These are phyloP conservation scores for Lynx canadensis DNA, from an alignment of 2,113 vertebrate species.

Conservation along the genomic window DNA sequence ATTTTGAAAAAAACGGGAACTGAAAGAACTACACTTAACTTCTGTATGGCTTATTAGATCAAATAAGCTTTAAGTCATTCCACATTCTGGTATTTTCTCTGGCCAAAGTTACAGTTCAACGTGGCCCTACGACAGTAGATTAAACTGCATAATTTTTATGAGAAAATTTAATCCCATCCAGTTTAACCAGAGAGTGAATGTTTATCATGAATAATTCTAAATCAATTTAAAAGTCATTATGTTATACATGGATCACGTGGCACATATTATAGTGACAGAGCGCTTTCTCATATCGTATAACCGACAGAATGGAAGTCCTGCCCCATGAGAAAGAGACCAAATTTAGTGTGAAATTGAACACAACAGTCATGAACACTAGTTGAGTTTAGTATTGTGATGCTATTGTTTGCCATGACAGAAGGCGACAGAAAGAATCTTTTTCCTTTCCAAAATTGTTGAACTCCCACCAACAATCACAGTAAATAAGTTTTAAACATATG, in stretches of 20 bases:
- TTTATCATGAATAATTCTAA: conserved; percentile 60
- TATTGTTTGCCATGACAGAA: conserved; percentile 75
- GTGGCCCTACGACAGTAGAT: neutral
- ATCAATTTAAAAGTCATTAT: conserved; percentile 52
- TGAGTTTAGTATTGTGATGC: conserved; percentile 55
- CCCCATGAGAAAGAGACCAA: conserved; percentile 72
- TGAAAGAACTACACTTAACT: neutral
- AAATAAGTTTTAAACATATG: conserved; percentile 76
- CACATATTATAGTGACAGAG: conserved; percentile 20
- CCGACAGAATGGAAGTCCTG: conserved; percentile 57
- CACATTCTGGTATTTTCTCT: neutral
- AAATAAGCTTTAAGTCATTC: neutral
- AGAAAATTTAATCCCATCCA: conserved; percentile 48
- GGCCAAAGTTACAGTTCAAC: neutral
- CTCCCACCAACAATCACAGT: conserved; percentile 64
- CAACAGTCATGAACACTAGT: conserved; percentile 61
- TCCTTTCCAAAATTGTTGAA: conserved; percentile 66
- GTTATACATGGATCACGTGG: conserved; percentile 34
- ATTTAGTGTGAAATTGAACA: conserved; percentile 81
- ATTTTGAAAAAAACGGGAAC: conserved; percentile 24
- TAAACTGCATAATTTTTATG: conserved; percentile 10
- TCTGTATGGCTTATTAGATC: conserved; percentile 2
- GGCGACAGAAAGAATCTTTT: conserved; percentile 72
- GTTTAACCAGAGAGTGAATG: conserved; percentile 31
- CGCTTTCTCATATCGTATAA: conserved; percentile 20